Base-by-base conservation (phyloP, 2,888 invertebrate genomes). In the Zele albiditarsus region DNA sequence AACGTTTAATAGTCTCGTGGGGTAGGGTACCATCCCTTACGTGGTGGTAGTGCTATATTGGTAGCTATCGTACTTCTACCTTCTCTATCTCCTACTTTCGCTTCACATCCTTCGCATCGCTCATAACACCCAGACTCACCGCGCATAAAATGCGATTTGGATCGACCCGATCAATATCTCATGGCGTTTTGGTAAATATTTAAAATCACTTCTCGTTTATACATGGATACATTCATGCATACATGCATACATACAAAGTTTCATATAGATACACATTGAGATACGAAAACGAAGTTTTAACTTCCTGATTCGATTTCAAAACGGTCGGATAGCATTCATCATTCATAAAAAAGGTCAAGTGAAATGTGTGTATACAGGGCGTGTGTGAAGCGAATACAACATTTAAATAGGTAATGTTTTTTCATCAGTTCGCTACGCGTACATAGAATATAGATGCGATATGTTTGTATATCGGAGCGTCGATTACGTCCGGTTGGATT, bases 1-100 rank as follows among this genome's bases (percentile, higher is more conserved):
- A 80, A 76, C 82, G 80, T 83, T 85, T 82, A 85, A 85, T 82
- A 81, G 82, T 83, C 83, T 80, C 84, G 60, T 63, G 80, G 80
- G 82, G 78, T 80, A 79, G 74, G 57, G 25, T 79, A 78, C 80
- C 79, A 71, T 71, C 77, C 75, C 73, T 71, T 75, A 66, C 67
- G 46, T 23, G 62, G 25, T 49, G 23, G 16, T 53, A 20, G 53
- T 20, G 31, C 4, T 31, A 25, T 66, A 57, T 42, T 68, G 65
- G 38, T 33, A 46, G 67, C 70, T 70, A 69, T 74, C 76, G 66
- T 79, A 76, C 79, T 79, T 78, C 57, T 67, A 79, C 77, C 77
- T 78, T 74, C 49, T 67, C 58, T 66, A 67, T 28, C 66, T 58
- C 63, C 42, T 60, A 25, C 62, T 66, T 27, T 58, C 33, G 20